Evolutionary conservation across 2,113 vertebrate genomes (phyloP).

Genomic region (Taxidea taxus): DNA sequence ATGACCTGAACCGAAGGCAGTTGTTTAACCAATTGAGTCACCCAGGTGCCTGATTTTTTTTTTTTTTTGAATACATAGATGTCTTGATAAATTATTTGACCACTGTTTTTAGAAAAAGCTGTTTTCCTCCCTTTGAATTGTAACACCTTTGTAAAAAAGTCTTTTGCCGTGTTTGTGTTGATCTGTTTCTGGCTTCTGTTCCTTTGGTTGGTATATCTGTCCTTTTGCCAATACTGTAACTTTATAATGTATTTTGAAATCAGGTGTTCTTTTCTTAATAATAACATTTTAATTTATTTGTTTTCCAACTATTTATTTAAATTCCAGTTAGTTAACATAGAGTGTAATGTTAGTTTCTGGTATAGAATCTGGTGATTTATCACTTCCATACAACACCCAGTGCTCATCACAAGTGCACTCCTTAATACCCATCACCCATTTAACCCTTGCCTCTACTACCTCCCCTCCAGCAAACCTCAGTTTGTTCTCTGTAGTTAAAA

Average conservation of each 20-base stretch:
- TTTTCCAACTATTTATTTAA: neutral
- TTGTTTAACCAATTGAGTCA: no score
- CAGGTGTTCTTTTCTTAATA: neutral
- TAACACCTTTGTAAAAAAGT: neutral
- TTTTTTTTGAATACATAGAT: neutral
- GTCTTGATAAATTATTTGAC: neutral
- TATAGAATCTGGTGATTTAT: neutral
- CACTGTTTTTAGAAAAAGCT: neutral
- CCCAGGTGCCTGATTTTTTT: no score
- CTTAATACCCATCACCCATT: no score
- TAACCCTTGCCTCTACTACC: no score
- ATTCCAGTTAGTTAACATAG: neutral
- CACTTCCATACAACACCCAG: no score
- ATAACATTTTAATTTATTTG: neutral
- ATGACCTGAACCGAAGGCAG: no score
- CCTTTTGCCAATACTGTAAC: neutral
- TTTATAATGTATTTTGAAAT: conserved; percentile 9
- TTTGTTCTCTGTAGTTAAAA: no score
- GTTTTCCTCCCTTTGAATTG: neutral
- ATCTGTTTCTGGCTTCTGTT: neutral
- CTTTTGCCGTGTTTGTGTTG: neutral
- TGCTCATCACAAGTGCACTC: no score
- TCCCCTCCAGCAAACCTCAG: no score
- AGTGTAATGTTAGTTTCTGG: neutral
- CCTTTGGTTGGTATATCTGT: neutral